Evolutionary conservation across 2,888 invertebrate species (phyloP).

Genomic region (Habroteleia sp.): DNA sequence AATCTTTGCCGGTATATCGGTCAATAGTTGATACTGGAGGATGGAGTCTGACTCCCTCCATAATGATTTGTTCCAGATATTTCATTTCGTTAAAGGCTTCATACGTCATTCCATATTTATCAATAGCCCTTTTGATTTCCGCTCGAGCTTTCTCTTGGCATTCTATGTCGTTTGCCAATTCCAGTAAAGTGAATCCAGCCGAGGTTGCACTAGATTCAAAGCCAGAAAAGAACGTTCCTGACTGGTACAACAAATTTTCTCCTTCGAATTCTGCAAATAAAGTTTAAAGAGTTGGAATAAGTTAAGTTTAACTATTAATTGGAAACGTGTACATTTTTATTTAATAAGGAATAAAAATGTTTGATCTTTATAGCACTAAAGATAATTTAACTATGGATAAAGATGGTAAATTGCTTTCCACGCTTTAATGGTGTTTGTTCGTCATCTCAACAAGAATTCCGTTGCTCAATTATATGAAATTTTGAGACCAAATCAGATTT

Average conservation of each 20-base stretch:
- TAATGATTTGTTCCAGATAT: constrained; percentile 72
- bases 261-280: constrained; percentile 73
- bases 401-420: no score
- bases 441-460: no score
- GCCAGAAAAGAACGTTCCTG: constrained; percentile 77
- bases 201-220: constrained; percentile 76
- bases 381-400: no score
- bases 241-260: constrained; percentile 74
- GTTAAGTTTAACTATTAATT: no score
- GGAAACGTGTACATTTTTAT: no score
- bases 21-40: constrained; percentile 77
- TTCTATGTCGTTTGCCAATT: constrained; percentile 67
- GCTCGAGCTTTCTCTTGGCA: constrained; percentile 70
- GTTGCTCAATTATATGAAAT: no score
- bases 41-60: constrained; percentile 75
- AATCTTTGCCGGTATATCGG: constrained; percentile 72
- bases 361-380: no score
- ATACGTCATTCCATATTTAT: constrained; percentile 72
- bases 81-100: constrained; percentile 77
- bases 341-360: no score
- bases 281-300: background rate
- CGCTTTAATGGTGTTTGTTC: no score
- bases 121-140: constrained; percentile 70
- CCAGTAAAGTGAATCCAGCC: constrained; percentile 73
- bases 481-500: no score